Evolutionary conservation across 2,888 invertebrate genomes (phyloP), one percentile per base, ranked within the genome.

Genomic region (Agrotis clavis): DNA sequence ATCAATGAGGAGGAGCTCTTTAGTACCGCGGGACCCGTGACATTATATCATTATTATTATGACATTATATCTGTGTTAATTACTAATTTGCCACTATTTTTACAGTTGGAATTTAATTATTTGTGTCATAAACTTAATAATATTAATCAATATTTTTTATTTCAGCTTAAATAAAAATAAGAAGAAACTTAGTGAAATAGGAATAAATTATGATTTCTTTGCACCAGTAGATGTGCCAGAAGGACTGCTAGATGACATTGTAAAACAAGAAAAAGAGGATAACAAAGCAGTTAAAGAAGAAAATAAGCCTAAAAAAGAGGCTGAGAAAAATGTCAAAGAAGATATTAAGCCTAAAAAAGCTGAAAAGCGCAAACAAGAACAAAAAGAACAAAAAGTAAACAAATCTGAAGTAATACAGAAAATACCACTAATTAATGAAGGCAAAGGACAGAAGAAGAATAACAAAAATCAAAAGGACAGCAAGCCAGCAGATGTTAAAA

Each of bases 161-260:
- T 93, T 21, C 89, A 96, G 96, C 69, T 83, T 97, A 21, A 89
- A 91, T 5, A 95, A 94, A 83, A 96, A 94, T 67, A 93, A 96
- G 82, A 89, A 93, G 73, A 97, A 93, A 82, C 88, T 97, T 16
- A 91, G 90, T 74, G 92, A 92, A 63, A 72, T 96, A 19, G 97
- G 97, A 1, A 96, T 97, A 73, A 92, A 96, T 78, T 97, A 96
- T 88, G 94, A 96, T 69, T 95, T 96, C 75, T 95, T 97, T 72
- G 88, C 90, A 82, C 96, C 97, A 66, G 94, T 96, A 45, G 96
- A 97, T 88, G 87, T 96, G 51, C 96, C 97, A 45, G 92, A 92
- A 83, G 88, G 69, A 35, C 83, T 95, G 62, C 48, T 83, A 41
- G 76, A 84, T 56, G 76, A 85, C 60, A 71, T 87, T 48, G 74